phyloP scores from a whole-genome alignment of 2,113 vertebrate species.

The Gambusia affinis region DNA sequence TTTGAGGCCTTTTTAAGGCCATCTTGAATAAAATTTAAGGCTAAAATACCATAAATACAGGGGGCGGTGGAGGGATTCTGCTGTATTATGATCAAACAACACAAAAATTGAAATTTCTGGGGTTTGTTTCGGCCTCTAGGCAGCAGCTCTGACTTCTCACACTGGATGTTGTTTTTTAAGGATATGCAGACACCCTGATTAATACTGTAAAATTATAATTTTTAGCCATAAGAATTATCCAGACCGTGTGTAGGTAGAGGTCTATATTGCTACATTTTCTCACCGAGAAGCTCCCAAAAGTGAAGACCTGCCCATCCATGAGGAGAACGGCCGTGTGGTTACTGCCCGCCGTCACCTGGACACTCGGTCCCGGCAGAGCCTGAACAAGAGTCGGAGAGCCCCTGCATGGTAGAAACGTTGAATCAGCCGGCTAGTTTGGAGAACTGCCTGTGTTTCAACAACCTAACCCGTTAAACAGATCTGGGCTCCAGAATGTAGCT shows the following conservation, averaged over 20 bases:
- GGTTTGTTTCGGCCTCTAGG: no score
- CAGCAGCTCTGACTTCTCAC: no score
- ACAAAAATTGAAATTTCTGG: no score
- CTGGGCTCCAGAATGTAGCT: not conserved
- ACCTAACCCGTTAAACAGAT: not conserved
- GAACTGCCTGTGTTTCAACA: not conserved
- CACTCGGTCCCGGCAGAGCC: conserved; percentile 90
- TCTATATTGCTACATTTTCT: conserved; percentile 53
- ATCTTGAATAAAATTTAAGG: no score
- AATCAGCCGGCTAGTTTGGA: not conserved
- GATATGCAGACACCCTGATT: no score
- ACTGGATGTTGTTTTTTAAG: no score
- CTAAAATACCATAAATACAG: no score
- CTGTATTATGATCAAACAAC: no score
- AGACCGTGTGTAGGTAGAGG: not conserved
- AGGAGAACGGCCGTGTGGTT: conserved; percentile 97
- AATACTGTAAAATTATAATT: no score
- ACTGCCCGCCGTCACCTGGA: conserved; percentile 96
- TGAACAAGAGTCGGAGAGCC: conserved; percentile 95
- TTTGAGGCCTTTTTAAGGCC: no score
- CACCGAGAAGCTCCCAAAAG: conserved; percentile 99
- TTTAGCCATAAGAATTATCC: not conserved
- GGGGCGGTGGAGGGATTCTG: no score
- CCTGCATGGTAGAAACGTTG: conserved; percentile 68
- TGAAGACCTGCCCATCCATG: conserved; percentile 97